These are phyloP conservation scores for Amphipyra berbera DNA, from an alignment of 2,888 invertebrate genomes.

Conservation along the genomic window DNA sequence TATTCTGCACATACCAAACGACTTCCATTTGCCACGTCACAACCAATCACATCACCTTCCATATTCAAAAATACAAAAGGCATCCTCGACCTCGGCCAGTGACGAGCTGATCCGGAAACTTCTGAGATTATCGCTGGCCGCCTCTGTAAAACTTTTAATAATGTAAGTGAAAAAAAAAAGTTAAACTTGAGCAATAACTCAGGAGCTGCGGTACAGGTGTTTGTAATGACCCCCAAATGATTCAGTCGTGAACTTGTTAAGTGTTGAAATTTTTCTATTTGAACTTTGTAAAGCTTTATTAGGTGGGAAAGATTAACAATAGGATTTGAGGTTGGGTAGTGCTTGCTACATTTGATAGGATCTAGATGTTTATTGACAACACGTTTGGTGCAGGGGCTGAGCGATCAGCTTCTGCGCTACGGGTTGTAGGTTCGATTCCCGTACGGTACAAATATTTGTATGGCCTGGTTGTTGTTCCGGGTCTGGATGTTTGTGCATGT, in stretches of 20 bases:
- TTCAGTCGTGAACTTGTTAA: constrained; percentile 68
- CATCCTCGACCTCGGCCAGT: constrained; percentile 18
- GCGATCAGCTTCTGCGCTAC: too few species aligned
- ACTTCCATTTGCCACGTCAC: too few species aligned
- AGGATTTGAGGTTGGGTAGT: constrained; percentile 15
- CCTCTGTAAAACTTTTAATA: constrained; percentile 66
- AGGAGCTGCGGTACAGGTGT: constrained; percentile 67
- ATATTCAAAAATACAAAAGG: constrained; percentile 22
- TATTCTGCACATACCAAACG: too few species aligned
- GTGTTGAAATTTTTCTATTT: constrained; percentile 62
- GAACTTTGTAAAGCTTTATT: constrained; percentile 54
- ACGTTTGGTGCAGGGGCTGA: too few species aligned
- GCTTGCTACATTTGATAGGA: too few species aligned
- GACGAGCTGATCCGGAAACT: constrained; percentile 51
- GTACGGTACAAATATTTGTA: too few species aligned
- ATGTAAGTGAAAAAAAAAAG: constrained; percentile 67
- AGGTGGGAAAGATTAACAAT: constrained; percentile 40
- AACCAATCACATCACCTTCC: constrained; percentile 3
- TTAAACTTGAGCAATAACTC: constrained; percentile 64
- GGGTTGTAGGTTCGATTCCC: too few species aligned
- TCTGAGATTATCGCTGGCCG: constrained; percentile 57
- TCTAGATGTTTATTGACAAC: too few species aligned
- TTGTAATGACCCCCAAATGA: constrained; percentile 63
- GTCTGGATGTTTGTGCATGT: too few species aligned
- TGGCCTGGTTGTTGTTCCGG: too few species aligned